These are phyloP conservation scores for Elaphurus davidianus DNA, from an alignment of 2,113 vertebrate genomes.

Conservation along the genomic window DNA sequence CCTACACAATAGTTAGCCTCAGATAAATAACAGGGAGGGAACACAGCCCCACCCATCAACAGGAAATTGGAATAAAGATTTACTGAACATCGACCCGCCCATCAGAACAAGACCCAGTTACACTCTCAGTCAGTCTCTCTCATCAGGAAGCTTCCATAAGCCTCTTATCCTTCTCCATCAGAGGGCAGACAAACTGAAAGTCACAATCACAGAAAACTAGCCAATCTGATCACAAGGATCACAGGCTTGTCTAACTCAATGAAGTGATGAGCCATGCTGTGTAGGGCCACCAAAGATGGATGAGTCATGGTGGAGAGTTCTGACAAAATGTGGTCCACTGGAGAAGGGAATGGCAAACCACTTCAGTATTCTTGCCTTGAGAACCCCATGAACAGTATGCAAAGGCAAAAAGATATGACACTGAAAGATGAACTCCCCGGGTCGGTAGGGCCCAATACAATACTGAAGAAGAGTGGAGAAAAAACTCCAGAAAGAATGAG, in stretches of 20 bases:
- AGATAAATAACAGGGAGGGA: background rate
- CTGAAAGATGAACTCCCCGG: background rate
- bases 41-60: background rate
- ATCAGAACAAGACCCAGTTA: background rate
- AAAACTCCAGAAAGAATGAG: background rate
- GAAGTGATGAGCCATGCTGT: background rate
- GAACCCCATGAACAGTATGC: background rate
- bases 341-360: background rate
- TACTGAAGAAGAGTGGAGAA: background rate
- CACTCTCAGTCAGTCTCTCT: background rate
- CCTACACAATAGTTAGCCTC: background rate
- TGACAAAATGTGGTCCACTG: background rate
- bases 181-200: background rate
- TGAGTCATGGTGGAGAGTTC: background rate
- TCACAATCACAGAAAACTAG: background rate
- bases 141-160: background rate
- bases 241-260: background rate
- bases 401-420: background rate
- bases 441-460: accelerated
- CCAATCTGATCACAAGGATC: background rate
- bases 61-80: background rate
- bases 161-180: background rate
- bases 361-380: background rate
- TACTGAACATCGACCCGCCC: background rate
- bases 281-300: background rate